Conservation (phyloP, 1,140 invertebrate species). For the Eufriesea mexicana region DNA sequence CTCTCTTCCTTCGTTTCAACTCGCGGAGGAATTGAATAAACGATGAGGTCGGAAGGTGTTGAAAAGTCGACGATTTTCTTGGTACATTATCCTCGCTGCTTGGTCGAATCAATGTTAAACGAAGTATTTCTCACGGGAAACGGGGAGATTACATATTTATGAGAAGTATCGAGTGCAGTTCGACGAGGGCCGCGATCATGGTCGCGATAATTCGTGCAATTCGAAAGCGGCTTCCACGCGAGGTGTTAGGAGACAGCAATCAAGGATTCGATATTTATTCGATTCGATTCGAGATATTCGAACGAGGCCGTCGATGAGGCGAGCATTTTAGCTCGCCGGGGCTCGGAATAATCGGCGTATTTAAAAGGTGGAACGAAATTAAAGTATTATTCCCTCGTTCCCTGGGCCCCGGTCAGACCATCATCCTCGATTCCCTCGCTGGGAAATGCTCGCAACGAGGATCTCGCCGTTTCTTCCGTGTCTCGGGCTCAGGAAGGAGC, state of each 20-base stretch:
- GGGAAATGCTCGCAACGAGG: neutral
- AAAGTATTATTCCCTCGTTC: neutral
- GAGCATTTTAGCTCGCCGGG: too few relatives aligned
- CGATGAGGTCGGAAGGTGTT: constrained; percentile 16
- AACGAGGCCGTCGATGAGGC: too few relatives aligned
- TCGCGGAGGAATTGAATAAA: constrained; percentile 20
- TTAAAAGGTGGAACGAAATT: neutral
- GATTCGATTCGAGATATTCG: neutral
- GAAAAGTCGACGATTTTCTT: constrained; percentile 11
- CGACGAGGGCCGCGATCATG: neutral
- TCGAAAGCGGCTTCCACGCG: neutral
- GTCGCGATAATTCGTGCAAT: neutral
- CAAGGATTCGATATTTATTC: neutral
- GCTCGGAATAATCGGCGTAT: neutral
- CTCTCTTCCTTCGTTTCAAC: neutral
- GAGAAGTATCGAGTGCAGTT: neutral
- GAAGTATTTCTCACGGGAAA: neutral
- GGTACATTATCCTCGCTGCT: constrained; percentile 13
- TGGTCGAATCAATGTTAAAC: constrained; percentile 21
- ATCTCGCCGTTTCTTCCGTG: neutral
- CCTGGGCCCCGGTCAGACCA: neutral
- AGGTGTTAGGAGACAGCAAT: neutral
- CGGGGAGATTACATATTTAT: neutral
- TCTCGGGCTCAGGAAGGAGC: neutral
- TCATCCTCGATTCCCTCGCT: neutral